Evolutionary conservation across 1,140 invertebrate genomes (phyloP), one percentile per base, ranked within the genome.

Genomic region (Oncopodura yosiiana): DNA sequence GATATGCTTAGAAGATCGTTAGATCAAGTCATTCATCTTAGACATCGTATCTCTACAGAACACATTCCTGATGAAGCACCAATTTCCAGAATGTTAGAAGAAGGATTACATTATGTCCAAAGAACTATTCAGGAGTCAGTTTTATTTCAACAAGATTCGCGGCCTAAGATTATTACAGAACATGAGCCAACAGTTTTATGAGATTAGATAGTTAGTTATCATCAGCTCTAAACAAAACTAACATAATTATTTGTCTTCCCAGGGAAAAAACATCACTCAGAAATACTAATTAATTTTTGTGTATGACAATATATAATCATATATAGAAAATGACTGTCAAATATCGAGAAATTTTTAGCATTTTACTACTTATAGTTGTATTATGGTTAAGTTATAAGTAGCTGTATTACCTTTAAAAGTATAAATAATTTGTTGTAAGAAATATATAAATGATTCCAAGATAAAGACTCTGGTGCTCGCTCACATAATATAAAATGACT

Each of bases 141-240:
- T 42, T 18, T 55, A 14, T 60, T 55, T 16, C 48, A 61, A 39
- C 56, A 64, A 19, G 19, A 23, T 14, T 50, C 49, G 5, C 45
- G 52, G 30, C 62, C 58, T 23, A 64, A 64, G 53, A 64, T 64
- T 27, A 55, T 64, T 12, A 59, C 56, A 9, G 62, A 64, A 29
- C 48, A 58, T 42, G 62, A 60, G 29, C 58, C 62, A 34, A 64
- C 62, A 11, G 48, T 56, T 36, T 45, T 63, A 6, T 63, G 53
- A 42, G n/a, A n/a, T 18, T 30, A 45, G 18, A 24, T 27, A 8
- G 6, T 19, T 14, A n/a, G 8, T 6, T 41, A 6, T 16, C 38
- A 16, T 41, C 19, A 6, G 12, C 19, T 41, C 6, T 18, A 45
- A 27, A 45, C 5, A 21, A 34, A 49, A 49, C 21, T 27, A 21